Evolutionary conservation across 2,888 invertebrate genomes (phyloP).

Genomic region (Podotricha telesiphe): DNA sequence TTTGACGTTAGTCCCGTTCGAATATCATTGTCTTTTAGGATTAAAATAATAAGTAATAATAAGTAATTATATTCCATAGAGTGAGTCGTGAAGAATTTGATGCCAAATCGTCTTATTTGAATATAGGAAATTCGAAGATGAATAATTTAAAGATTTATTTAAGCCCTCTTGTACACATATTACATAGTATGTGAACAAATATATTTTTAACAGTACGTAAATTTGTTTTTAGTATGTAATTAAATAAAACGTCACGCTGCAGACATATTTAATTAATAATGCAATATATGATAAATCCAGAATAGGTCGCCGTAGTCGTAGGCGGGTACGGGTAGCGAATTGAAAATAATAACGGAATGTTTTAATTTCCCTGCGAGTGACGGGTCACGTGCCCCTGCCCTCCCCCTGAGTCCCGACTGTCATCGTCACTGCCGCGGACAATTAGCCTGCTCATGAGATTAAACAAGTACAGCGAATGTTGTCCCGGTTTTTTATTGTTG

Average conservation of each 20-base stretch:
- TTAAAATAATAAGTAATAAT: constrained; percentile 45
- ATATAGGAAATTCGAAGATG: not conserved
- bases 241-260: not conserved
- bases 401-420: constrained; percentile 60
- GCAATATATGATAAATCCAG: constrained; percentile 23
- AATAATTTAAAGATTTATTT: not conserved
- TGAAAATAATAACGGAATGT: constrained; percentile 81
- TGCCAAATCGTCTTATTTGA: not conserved
- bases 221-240: not conserved
- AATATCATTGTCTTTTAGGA: constrained; percentile 54
- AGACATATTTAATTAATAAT: constrained; percentile 11
- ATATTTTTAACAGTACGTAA: not conserved
- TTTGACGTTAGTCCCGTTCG: constrained; percentile 64
- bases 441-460: constrained; percentile 82
- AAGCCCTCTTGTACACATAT: not conserved
- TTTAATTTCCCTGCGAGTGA: constrained; percentile 83
- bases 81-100: not conserved
- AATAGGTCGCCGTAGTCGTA: constrained; percentile 36
- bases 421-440: constrained; percentile 79
- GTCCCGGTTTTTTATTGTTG: constrained; percentile 60
- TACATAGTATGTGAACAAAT: not conserved
- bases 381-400: constrained; percentile 77
- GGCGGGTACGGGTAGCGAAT: constrained; percentile 49
- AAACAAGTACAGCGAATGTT: constrained; percentile 70
- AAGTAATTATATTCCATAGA: too few species aligned